A percentile compares a stretch with the other conserved stretches of the same genome.
Evolutionary conservation across 2,113 vertebrate genomes (phyloP).

Genomic region (Coreoperca whiteheadi): DNA sequence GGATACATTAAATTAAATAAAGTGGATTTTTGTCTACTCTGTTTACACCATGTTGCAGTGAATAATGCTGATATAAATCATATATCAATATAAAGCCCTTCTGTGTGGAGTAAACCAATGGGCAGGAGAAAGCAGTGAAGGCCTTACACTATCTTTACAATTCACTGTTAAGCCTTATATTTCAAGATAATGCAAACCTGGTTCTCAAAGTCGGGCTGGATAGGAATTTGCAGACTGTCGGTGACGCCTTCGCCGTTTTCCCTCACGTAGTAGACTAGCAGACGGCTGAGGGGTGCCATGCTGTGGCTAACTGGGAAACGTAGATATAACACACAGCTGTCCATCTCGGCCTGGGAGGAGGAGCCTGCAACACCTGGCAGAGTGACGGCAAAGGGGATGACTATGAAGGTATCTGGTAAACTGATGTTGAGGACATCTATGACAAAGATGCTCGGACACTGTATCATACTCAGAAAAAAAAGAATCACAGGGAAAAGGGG

Average conservation of each 20-base stretch:
- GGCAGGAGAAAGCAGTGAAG: not conserved
- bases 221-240: conserved; percentile 89
- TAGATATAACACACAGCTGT: conserved; percentile 87
- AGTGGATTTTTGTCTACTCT: not conserved
- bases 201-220: conserved; percentile 89
- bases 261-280: conserved; percentile 91
- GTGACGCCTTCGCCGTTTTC: conserved; percentile 92
- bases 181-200: conserved; percentile 79
- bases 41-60: not conserved
- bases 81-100: not conserved
- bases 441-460: not conserved
- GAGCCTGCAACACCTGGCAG: conserved; percentile 68
- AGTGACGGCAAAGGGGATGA: conserved; percentile 4
- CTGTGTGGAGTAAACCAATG: not conserved
- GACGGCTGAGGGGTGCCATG: conserved; percentile 89
- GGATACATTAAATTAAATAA: not conserved
- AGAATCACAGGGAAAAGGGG: not conserved
- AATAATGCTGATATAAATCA: not conserved
- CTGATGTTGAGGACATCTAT: not conserved
- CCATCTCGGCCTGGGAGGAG: conserved; percentile 81
- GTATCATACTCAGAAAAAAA: not conserved
- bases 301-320: conserved; percentile 82
- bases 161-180: not conserved
- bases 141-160: not conserved
- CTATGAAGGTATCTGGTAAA: not conserved